Evolutionary conservation across 1,140 invertebrate genomes (phyloP), one percentile per base, ranked within the genome.

Genomic region (Colletes latitarsis): DNA sequence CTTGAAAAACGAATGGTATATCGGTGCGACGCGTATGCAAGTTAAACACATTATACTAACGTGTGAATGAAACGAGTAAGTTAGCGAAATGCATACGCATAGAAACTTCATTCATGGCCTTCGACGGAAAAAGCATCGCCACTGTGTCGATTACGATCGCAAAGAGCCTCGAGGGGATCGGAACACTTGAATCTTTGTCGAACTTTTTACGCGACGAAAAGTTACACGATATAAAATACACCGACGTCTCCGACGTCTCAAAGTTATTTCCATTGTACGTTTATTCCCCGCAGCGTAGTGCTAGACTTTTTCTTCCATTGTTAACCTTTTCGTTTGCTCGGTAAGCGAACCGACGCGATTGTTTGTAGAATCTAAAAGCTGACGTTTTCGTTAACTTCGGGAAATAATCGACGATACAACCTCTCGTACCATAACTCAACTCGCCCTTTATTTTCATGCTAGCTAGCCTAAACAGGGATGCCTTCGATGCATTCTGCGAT

Each of bases 11-110:
- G 73, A 83, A 83, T 69, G 60, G 77, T 68, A 19, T 55, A 83
- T 84, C 83, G 81, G 83, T 84, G 66, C 79, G 71, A 46, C n/a
- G 15, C 60, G 49, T 39, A 74, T 21, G 43, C 67, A 52, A 66
- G 58, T 64, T 64, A 71, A 57, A 52, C 30, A 17, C 70, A 15
- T 80, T 43, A 15, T 17, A 21, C 14, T 30, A 52, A 81, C 78
- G 73, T 85, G 84, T 84, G 77, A 85, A 85, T 85, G 84, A 85
- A 84, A 70, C 60, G 76, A n/a, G 41, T 62, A 55, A 58, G 55
- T 21, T n/a, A 55, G 41, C 55, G 72, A 71, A 81, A 80, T 49
- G 53, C 55, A 63, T 41, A 70, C 63, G 76, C 52, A 81, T 77
- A 84, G 83, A 77, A 85, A 85, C 78, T 70, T 76, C 82, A 85